Base-by-base conservation (phyloP, 2,113 vertebrate species). In the Notarius quadriscutis region DNA sequence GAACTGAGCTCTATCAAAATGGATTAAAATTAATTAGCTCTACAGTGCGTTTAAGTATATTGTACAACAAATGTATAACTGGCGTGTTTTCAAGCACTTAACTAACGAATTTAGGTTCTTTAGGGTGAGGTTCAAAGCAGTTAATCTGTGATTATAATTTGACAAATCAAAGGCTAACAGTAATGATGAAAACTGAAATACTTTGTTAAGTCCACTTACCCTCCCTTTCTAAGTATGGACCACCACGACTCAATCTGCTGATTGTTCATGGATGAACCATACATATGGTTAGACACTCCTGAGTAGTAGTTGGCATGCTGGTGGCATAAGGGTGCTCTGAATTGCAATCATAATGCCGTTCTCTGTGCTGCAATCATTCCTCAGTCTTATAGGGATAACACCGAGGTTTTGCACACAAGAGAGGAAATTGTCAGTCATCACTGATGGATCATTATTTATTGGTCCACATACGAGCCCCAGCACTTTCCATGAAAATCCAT, bases 311-410 rank as follows among this genome's bases (percentile, higher is more conserved):
- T 84, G 62, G 69, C 72, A 34, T 90, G 84, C 34, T 78, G 83
- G 67, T 80, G 79, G 34, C 72, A 34, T 67, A 88, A 41, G 74
- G 5, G 83, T 78, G 78, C 86, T 85, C 71, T 87, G 89, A 75
- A 87, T 77, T 63, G 79, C 89, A 69, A 79, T 79, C 77, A 87
- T 88, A 60, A 81, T 84, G 18, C 89, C 81, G 25, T 90, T 88
- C 82, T 89, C 82, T 17, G 69, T 91, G 85, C 88, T 77, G n/a
- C 90, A 90, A 57, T 91, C 85, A 63, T 84, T 90, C 69, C 81
- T 57, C 65, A 84, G 48, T 77, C 87, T 84, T 85, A 90, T 89
- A 8, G 85, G 85, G 5, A 90, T 71, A 57, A 89, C 75, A 75
- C 84, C 58, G 7, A 88, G 75, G n/a, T 85, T 87, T 84, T 5